These are phyloP conservation scores for Prosapia bicincta DNA, from an alignment of 2,888 invertebrate genomes.

Conservation along the genomic window DNA sequence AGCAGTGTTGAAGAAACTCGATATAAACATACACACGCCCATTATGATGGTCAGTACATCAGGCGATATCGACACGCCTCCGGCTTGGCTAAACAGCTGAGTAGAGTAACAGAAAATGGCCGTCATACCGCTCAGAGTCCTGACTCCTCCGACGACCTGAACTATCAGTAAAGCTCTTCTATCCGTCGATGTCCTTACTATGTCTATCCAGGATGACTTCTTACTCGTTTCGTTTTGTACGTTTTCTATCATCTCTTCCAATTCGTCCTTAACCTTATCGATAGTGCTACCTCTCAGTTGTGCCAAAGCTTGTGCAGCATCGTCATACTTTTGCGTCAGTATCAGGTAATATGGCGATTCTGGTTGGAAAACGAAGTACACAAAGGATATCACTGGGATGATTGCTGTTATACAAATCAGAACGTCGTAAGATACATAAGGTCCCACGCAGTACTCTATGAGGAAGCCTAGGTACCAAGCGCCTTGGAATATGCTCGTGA, in stretches of 20 bases:
- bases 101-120: constrained; percentile 32
- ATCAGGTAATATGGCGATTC: constrained; percentile 5
- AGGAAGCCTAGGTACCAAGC: constrained; percentile 24
- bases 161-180: constrained; percentile 29
- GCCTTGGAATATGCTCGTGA: constrained; percentile 21
- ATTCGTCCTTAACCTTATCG: constrained; percentile 21
- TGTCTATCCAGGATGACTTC: constrained; percentile 24
- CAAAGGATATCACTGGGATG: neutral
- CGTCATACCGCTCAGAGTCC: constrained; percentile 28
- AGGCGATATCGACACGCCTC: constrained; percentile 8
- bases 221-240: constrained; percentile 29
- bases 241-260: constrained; percentile 15
- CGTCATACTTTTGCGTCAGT: neutral
- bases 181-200: constrained; percentile 26
- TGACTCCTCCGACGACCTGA: constrained; percentile 28
- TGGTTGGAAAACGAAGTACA: neutral
- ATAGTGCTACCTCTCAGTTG: neutral
- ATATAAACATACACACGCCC: constrained; percentile 16
- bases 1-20: constrained; percentile 25
- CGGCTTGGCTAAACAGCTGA: constrained; percentile 30
- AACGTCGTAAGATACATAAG: neutral
- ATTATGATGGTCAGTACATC: constrained; percentile 30
- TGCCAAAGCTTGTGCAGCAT: neutral
- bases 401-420: neutral
- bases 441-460: constrained; percentile 15